phyloP scores from a whole-genome alignment of 2,888 invertebrate species.

The Laothoe populi region DNA sequence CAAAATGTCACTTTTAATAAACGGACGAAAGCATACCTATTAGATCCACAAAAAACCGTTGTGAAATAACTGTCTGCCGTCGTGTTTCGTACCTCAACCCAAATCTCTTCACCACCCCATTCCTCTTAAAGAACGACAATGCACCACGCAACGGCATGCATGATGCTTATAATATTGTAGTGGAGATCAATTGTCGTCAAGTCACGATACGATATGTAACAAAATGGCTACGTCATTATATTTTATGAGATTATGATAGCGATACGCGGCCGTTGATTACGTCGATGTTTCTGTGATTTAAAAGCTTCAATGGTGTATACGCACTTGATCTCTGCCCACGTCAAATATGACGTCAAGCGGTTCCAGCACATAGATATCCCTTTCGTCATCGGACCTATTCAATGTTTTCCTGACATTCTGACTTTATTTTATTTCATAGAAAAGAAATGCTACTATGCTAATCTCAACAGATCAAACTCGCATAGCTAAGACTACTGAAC shows the following conservation, averaged over 20 bases:
- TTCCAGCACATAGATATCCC: background rate
- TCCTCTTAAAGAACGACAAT: no score
- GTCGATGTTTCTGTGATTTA: background rate
- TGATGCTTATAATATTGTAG: background rate
- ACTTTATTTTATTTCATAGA: background rate
- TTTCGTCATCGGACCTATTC: background rate
- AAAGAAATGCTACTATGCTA: background rate
- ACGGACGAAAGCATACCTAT: no score
- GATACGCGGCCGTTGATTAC: background rate
- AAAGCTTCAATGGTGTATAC: slow-evolving; percentile 19
- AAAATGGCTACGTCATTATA: slow-evolving; percentile 18
- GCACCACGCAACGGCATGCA: no score
- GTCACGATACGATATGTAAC: background rate
- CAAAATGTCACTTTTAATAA: no score
- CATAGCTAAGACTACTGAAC: background rate
- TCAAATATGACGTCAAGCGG: slow-evolving; percentile 13
- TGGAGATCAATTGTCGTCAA: background rate
- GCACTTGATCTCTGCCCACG: background rate
- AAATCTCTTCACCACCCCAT: no score
- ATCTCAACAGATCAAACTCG: background rate
- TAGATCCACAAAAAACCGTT: no score
- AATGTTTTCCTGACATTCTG: no score
- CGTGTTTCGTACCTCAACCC: no score
- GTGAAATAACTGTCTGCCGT: no score
- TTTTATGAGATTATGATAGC: slow-evolving; percentile 23